A percentile compares a stretch with the other conserved stretches of the same genome.
Conservation (phyloP, 2,113 vertebrate genomes). For the Pavo muticus region DNA sequence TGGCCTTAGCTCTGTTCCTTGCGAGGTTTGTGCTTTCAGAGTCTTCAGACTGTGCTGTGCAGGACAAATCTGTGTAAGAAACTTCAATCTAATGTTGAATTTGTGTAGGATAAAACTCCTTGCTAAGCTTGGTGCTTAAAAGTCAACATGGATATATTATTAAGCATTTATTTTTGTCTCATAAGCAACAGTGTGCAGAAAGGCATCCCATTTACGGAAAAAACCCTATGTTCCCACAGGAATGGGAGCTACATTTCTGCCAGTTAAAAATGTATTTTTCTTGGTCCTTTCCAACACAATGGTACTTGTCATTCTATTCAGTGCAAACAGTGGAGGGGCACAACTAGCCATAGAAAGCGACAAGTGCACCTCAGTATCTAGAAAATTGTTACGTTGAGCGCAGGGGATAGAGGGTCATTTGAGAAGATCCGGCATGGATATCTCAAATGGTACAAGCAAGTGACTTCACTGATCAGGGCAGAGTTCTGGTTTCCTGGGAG, state of each 20-base stretch:
- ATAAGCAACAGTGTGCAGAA: not conserved
- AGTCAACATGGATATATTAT: not conserved
- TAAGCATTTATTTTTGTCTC: not conserved
- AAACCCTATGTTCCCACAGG: not conserved
- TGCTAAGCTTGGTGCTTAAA: not conserved
- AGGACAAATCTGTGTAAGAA: not conserved
- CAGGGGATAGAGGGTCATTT: rapidly evolving
- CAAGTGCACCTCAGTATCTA: not conserved
- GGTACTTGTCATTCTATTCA: not conserved
- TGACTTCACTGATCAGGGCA: not conserved
- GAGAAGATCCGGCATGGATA: not conserved
- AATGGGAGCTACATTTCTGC: not conserved
- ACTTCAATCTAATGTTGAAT: not conserved
- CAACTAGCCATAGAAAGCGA: not conserved
- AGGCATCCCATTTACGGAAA: not conserved
- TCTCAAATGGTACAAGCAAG: not conserved
- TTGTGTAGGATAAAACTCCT: not conserved
- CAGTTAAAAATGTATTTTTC: not conserved
- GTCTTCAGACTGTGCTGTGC: not conserved
- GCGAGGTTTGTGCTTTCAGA: not conserved
- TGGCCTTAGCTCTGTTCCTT: not conserved
- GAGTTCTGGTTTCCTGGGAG: not conserved
- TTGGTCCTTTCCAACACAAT: not conserved
- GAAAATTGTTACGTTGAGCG: not conserved
- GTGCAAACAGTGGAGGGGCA: not conserved